These are phyloP conservation scores for Galendromus occidentalis DNA, from an alignment of 1,140 invertebrate species.

Conservation along the genomic window DNA sequence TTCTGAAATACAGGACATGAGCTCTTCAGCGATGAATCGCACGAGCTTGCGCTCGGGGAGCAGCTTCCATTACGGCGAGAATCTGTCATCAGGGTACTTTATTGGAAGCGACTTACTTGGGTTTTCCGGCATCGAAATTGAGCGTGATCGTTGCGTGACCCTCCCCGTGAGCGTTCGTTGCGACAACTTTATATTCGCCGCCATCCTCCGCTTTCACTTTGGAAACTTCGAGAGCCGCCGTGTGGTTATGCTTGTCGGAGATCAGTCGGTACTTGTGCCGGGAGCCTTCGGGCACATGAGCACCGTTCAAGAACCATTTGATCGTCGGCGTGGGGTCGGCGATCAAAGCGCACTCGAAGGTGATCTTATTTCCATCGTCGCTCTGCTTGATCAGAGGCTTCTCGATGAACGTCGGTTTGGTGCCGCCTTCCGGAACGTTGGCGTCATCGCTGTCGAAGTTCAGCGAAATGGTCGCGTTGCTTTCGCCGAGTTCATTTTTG, in stretches of 20 bases:
- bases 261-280: conserved; percentile 37
- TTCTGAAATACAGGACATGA: conserved; percentile 37
- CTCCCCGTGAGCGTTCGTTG: conserved; percentile 75
- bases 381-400: conserved; percentile 82
- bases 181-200: conserved; percentile 78
- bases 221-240: conserved; percentile 59
- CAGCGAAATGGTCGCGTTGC: conserved; percentile 81
- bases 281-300: conserved; percentile 49
- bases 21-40: no score
- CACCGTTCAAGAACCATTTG: conserved; percentile 63
- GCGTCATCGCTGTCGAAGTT: conserved; percentile 77
- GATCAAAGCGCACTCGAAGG: conserved; percentile 83
- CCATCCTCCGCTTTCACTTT: conserved; percentile 61
- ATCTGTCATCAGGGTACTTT: no score
- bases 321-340: conserved; percentile 79
- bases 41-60: no score
- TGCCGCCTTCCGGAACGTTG: conserved; percentile 39
- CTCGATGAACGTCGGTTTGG: conserved; percentile 86
- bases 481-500: conserved; percentile 87
- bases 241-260: conserved; percentile 37
- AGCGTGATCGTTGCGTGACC: conserved; percentile 83
- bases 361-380: conserved; percentile 73
- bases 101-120: conserved; percentile 22
- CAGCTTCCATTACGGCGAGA: no score
- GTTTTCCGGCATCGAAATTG: conserved; percentile 68